A percentile compares a stretch with the other conserved stretches of the same genome.
Conservation (phyloP, 2,797 vertebrate species). For the Coreius guichenoti region DNA sequence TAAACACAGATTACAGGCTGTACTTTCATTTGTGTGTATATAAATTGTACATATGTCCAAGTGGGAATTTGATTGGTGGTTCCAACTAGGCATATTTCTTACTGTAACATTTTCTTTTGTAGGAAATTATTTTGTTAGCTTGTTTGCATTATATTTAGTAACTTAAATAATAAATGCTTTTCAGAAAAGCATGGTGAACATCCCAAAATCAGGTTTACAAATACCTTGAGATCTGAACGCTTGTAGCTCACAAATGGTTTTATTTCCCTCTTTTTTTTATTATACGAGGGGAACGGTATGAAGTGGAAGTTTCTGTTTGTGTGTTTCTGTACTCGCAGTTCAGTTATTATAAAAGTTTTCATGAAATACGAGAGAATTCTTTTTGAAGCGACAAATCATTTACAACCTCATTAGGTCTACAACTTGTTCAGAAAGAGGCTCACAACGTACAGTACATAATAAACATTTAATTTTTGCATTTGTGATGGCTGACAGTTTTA, state of each 20-base stretch:
- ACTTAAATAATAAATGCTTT: constrained; percentile 77
- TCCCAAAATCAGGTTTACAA: constrained; percentile 56
- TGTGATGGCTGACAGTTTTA: constrained; percentile 84
- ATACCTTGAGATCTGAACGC: not conserved
- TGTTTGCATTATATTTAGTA: constrained; percentile 80
- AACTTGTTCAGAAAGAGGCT: not conserved
- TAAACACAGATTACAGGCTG: constrained; percentile 72
- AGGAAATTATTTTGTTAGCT: constrained; percentile 89
- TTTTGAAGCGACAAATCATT: constrained; percentile 32
- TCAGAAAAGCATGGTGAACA: constrained; percentile 68
- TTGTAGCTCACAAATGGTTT: constrained; percentile 36
- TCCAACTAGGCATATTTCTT: constrained; percentile 86
- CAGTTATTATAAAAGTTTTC: constrained; percentile 27
- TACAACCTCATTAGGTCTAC: not conserved
- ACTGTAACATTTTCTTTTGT: constrained; percentile 90
- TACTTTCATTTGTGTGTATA: constrained; percentile 86
- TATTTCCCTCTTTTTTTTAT: constrained; percentile 19
- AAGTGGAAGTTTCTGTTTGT: constrained; percentile 46
- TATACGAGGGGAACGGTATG: not conserved
- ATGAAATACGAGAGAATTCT: not conserved
- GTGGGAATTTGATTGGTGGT: constrained; percentile 80
- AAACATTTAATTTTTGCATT: constrained; percentile 92
- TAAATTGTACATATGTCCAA: constrained; percentile 85
- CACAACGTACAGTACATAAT: constrained; percentile 29
- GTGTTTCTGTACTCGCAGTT: constrained; percentile 39